A percentile compares a stretch with the other conserved stretches of the same genome.
Evolutionary conservation across 1,140 invertebrate species (phyloP).

Genomic region (Drosophila setifemur): DNA sequence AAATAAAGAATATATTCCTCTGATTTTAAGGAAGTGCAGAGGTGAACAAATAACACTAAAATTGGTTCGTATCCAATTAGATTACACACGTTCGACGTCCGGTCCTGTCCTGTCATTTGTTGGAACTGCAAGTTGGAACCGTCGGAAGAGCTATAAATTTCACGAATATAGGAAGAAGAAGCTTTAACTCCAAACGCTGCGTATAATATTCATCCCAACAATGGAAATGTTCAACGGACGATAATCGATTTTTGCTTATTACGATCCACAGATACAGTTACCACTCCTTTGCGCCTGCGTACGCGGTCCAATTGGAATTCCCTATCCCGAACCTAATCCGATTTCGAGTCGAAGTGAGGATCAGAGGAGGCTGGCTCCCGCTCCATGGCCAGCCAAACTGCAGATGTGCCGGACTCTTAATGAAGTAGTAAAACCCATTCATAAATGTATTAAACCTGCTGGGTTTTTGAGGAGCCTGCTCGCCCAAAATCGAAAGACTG

Average conservation of each 20-base stretch:
- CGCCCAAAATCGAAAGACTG: constrained; percentile 51
- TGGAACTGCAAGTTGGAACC: constrained; percentile 38
- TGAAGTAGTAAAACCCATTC: constrained; percentile 83
- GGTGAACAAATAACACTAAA: constrained; percentile 13
- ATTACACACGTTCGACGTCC: constrained; percentile 54
- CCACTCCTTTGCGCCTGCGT: constrained; percentile 35
- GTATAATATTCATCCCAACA: constrained; percentile 79
- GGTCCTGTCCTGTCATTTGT: constrained; percentile 54
- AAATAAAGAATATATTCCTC: constrained; percentile 35
- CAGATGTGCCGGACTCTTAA: constrained; percentile 62
- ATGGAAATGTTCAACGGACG: constrained; percentile 75
- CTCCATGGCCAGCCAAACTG: constrained; percentile 41
- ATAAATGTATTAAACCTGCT: constrained; percentile 74
- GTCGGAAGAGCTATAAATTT: constrained; percentile 80
- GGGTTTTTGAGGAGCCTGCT: constrained; percentile 48
- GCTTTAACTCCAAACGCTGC: constrained; percentile 48
- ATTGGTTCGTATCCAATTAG: constrained; percentile 38
- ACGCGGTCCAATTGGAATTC: constrained; percentile 32
- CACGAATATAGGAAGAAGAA: constrained; percentile 70
- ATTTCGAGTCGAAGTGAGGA: background rate
- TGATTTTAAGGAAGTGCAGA: background rate
- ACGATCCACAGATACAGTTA: constrained; percentile 51
- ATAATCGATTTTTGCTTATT: constrained; percentile 82
- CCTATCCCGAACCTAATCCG: background rate
- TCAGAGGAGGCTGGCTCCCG: background rate